Evolutionary conservation across 2,888 invertebrate species (phyloP), one percentile per base, ranked within the genome.

Genomic region (Orthosia incerta): DNA sequence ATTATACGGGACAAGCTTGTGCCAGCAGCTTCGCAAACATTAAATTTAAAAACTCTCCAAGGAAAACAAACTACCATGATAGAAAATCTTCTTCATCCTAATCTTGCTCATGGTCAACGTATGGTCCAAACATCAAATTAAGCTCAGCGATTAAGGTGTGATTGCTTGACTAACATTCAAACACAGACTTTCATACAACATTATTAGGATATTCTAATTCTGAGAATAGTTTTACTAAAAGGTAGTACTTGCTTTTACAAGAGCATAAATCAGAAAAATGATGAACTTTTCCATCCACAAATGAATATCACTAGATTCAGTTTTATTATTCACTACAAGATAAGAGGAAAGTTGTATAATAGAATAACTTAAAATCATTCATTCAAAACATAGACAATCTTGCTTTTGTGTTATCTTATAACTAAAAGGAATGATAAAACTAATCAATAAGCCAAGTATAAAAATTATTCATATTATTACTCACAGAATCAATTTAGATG

Each of bases 401-500:
- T 48, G 18, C 53, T 62, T 26, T 46, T 62, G 15, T 3, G 0
- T 55, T 72, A 61, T 77, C 46, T 56, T 15, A 39, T 18, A 39
- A 15, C 23, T 31, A 31, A 67, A 23, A 31, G 16, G 4, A 46
- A 26, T 23, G 51, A 79, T 74, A 74, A 66, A 48, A 53, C 26
- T 50, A 74, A 78, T 78, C 62, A 63, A 56, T 56, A 66, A 55
- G n/a, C 4, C n/a, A 39, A n/a, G n/a, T n/a, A n/a, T n/a, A n/a
- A n/a, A n/a, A n/a, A n/a, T n/a, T n/a, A n/a, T n/a, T n/a, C n/a
- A n/a, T n/a, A 56, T 45, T 48, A 45, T 16, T 85, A 93, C 93
- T 93, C 83, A 93, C 93, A 89, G 86, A 82, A 89, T 92, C 89
- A 89, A 89, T 90, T 89, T 82, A 80, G 79, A 83, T 75, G 86